phyloP scores from a whole-genome alignment of 2,888 invertebrate species.

The Andrena minutula region DNA sequence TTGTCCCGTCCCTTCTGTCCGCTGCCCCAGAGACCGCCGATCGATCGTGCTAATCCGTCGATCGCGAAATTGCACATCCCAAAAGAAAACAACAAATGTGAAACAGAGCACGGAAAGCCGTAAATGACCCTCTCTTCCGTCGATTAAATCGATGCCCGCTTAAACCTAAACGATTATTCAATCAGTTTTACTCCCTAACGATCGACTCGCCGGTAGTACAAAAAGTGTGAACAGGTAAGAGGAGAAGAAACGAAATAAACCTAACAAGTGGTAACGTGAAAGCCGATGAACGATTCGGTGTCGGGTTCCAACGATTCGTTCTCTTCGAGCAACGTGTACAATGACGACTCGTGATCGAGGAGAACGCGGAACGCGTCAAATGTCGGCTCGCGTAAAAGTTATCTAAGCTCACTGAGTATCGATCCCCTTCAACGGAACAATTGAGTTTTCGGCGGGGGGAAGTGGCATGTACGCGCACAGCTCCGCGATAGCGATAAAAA shows the following conservation, averaged over 20 bases:
- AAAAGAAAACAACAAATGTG: constrained; percentile 58
- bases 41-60: constrained; percentile 22
- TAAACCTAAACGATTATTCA: constrained; percentile 42
- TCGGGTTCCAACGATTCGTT: constrained; percentile 28
- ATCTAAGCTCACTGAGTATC: constrained; percentile 13
- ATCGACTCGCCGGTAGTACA: constrained; percentile 23
- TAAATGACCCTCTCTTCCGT: constrained; percentile 48
- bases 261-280: constrained; percentile 67
- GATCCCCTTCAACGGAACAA: constrained; percentile 18
- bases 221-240: constrained; percentile 9
- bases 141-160: constrained; percentile 42
- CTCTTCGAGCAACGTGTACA: constrained; percentile 26
- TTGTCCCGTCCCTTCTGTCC: constrained; percentile 7
- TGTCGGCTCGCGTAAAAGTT: constrained; percentile 11
- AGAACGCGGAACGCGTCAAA: not conserved
- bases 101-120: constrained; percentile 28
- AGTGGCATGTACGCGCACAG: constrained; percentile 19
- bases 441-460: not conserved
- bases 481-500: constrained; percentile 38
- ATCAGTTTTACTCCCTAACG: constrained; percentile 23
- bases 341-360: constrained; percentile 5
- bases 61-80: constrained; percentile 80
- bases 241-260: constrained; percentile 46
- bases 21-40: not conserved
- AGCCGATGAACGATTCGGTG: constrained; percentile 31